Evolutionary conservation across 2,888 invertebrate genomes (phyloP).

Genomic region (Eupithecia dodoneata): DNA sequence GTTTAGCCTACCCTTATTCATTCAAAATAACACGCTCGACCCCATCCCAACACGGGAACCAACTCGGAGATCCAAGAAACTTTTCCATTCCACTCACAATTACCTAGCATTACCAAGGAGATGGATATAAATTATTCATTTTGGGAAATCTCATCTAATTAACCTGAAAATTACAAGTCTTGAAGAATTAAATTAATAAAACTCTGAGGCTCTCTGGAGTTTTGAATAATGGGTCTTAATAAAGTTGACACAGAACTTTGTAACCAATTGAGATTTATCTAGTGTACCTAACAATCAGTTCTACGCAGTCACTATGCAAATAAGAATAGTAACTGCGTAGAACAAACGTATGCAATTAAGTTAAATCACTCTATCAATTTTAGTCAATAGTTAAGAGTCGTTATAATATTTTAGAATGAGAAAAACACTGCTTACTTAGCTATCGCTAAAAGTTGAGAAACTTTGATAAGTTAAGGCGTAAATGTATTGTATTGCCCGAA

Average conservation of each 20-base stretch:
- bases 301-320: background rate
- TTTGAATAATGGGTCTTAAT: conserved; percentile 46
- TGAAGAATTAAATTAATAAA: conserved; percentile 42
- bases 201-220: conserved; percentile 37
- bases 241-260: conserved; percentile 37
- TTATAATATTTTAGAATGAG: background rate
- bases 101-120: conserved; percentile 25
- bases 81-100: conserved; percentile 20
- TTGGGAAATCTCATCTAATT: conserved; percentile 37
- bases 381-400: background rate
- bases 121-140: conserved; percentile 38
- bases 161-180: conserved; percentile 41
- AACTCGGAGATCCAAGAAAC: conserved; percentile 5
- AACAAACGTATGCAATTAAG: background rate
- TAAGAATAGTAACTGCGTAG: too few relatives aligned
- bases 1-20: background rate
- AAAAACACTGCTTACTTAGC: background rate
- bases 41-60: conserved; percentile 2
- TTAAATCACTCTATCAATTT: background rate
- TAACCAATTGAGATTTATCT: conserved; percentile 27
- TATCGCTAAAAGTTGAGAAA: background rate
- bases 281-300: background rate
- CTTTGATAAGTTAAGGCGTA: too few relatives aligned
- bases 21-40: background rate
- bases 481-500: too few relatives aligned